phyloP scores from a whole-genome alignment of 2,113 vertebrate genomes.

The Paralichthys olivaceus region DNA sequence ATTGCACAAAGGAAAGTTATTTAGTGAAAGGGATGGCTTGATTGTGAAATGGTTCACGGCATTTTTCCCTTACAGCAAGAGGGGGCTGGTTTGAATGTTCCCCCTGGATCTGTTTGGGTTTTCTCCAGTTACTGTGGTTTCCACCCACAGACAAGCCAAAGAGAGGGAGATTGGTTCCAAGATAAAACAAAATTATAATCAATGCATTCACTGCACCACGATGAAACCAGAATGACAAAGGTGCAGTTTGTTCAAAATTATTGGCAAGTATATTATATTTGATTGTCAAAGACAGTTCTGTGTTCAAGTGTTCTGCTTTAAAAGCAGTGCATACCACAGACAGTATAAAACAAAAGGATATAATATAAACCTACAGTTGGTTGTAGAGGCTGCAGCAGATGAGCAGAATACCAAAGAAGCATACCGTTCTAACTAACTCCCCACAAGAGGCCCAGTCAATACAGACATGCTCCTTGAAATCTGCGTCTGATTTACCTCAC shows the following conservation, averaged over 20 bases:
- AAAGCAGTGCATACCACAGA: neutral
- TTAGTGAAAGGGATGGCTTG: neutral
- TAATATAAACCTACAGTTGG: neutral
- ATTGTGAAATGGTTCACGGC: neutral
- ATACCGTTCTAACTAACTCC: conserved; percentile 16
- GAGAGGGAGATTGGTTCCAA: neutral
- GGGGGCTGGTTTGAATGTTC: neutral
- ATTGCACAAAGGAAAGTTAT: neutral
- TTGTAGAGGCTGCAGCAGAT: conserved; percentile 20
- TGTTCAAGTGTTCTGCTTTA: neutral
- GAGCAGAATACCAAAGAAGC: conserved; percentile 27
- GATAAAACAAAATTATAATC: neutral
- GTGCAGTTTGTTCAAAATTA: neutral
- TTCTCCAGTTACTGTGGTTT: neutral
- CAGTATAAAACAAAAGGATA: neutral
- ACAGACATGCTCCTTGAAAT: conserved; percentile 27
- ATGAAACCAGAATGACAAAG: neutral
- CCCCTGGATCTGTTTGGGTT: neutral
- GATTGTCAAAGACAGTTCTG: neutral
- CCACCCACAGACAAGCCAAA: neutral
- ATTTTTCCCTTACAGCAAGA: neutral
- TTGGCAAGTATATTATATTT: neutral
- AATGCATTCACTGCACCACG: neutral
- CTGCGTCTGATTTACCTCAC: neutral
- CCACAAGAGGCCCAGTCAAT: conserved; percentile 1